Evolutionary conservation across 2,888 invertebrate species (phyloP).

Genomic region (Dolichopus griseipennis): DNA sequence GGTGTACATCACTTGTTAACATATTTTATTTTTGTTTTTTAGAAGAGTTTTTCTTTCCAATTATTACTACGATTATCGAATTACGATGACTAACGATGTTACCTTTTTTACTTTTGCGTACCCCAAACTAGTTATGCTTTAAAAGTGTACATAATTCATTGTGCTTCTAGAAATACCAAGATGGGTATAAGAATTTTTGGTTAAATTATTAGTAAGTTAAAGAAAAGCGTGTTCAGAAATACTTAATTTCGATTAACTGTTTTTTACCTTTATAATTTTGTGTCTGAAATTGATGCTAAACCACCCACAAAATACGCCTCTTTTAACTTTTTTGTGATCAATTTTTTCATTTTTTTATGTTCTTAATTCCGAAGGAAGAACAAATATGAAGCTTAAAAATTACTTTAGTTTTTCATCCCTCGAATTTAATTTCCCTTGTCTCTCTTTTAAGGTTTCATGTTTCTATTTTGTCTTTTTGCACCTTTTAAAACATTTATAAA

Average conservation of each 20-base stretch:
- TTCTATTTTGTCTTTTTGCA: background rate
- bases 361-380: too few relatives aligned
- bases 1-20: background rate
- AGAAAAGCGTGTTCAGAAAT: background rate
- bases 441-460: background rate
- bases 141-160: too few relatives aligned
- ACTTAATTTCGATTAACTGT: constrained; percentile 4
- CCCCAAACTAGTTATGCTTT: too few relatives aligned
- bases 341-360: too few relatives aligned
- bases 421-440: too few relatives aligned
- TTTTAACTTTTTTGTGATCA: background rate
- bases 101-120: background rate
- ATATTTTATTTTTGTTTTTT: background rate
- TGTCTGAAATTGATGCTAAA: background rate
- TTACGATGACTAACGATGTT: background rate
- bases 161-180: too few relatives aligned
- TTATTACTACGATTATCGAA: background rate
- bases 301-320: background rate
- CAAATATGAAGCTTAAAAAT: too few relatives aligned
- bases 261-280: background rate
- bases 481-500: background rate
- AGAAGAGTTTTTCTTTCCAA: background rate
- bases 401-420: too few relatives aligned
- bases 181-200: too few relatives aligned
- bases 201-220: background rate